phyloP scores from a whole-genome alignment of 1,140 invertebrate genomes.

The Scaptomyza hsui region DNA sequence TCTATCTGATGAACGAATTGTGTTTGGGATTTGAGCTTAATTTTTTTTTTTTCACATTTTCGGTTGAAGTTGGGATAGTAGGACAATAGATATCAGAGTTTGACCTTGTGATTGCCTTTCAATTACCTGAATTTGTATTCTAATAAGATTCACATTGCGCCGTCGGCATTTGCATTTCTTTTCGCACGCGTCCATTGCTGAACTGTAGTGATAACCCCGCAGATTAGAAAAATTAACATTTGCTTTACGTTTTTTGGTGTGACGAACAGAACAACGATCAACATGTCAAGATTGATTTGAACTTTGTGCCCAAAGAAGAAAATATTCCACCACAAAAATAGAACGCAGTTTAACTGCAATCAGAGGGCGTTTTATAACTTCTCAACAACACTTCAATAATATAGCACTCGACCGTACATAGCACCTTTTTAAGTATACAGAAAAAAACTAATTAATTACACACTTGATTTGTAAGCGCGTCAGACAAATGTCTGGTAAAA shows the following conservation, averaged over 20 bases:
- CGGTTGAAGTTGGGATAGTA: slow-evolving; percentile 18
- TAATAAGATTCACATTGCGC: slow-evolving; percentile 4
- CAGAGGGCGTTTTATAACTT: neutral
- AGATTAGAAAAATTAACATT: slow-evolving; percentile 63
- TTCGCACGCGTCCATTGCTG: slow-evolving; percentile 32
- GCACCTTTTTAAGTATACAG: slow-evolving; percentile 1
- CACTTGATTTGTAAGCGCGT: slow-evolving; percentile 8
- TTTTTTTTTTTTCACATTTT: slow-evolving; percentile 2
- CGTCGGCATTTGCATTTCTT: slow-evolving; percentile 54
- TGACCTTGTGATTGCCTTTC: slow-evolving; percentile 71
- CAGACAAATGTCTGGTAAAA: slow-evolving; percentile 3
- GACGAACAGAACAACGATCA: slow-evolving; percentile 25
- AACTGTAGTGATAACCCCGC: slow-evolving; percentile 62
- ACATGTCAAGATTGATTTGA: slow-evolving; percentile 39
- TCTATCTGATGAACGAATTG: slow-evolving; percentile 45
- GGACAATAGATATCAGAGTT: neutral
- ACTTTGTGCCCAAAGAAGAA: slow-evolving; percentile 40
- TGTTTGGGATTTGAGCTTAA: slow-evolving; percentile 39
- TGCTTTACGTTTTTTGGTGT: slow-evolving; percentile 40
- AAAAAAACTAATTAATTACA: slow-evolving; percentile 21
- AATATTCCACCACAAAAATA: slow-evolving; percentile 1
- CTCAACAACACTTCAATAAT: slow-evolving; percentile 27
- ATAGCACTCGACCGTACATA: neutral
- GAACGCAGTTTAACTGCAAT: slow-evolving; percentile 31
- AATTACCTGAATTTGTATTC: slow-evolving; percentile 59